Evolutionary conservation across 2,113 vertebrate species (phyloP).

Genomic region (Greenwoodochromis staneri): DNA sequence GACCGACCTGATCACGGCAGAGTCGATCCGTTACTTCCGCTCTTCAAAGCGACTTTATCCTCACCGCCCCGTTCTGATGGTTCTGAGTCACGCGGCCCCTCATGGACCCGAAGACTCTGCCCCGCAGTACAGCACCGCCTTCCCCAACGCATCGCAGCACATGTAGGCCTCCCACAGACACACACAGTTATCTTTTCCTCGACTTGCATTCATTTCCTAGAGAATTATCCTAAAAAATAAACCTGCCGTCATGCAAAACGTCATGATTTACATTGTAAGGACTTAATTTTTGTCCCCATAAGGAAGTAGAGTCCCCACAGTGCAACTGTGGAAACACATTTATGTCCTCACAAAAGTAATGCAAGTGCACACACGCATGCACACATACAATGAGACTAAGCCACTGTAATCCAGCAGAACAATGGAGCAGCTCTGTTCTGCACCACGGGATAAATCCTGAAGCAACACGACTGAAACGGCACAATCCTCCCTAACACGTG

Average conservation of each 20-base stretch:
- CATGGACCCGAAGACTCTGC: conserved; percentile 92
- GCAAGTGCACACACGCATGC: neutral
- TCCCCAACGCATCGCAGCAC: conserved; percentile 93
- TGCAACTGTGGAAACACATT: neutral
- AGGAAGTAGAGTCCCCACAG: neutral
- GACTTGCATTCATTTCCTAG: neutral
- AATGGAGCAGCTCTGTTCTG: conserved; percentile 23
- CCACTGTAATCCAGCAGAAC: conserved; percentile 30
- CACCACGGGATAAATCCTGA: neutral
- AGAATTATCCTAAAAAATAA: neutral
- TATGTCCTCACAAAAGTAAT: neutral
- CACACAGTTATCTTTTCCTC: neutral
- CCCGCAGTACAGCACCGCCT: conserved; percentile 86
- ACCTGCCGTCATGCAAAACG: neutral
- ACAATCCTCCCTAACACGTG: neutral
- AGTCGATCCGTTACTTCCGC: conserved; percentile 91
- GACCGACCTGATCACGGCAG: conserved; percentile 93
- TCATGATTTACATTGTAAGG: neutral
- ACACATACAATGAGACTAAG: neutral
- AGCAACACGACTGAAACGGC: neutral
- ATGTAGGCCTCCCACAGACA: conserved; percentile 76
- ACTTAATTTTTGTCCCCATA: neutral
- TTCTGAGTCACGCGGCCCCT: conserved; percentile 91
- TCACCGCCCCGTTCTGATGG: conserved; percentile 89
- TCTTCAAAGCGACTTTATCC: conserved; percentile 91